phyloP scores from a whole-genome alignment of 2,113 vertebrate species.

The Ictidomys tridecemlineatus region DNA sequence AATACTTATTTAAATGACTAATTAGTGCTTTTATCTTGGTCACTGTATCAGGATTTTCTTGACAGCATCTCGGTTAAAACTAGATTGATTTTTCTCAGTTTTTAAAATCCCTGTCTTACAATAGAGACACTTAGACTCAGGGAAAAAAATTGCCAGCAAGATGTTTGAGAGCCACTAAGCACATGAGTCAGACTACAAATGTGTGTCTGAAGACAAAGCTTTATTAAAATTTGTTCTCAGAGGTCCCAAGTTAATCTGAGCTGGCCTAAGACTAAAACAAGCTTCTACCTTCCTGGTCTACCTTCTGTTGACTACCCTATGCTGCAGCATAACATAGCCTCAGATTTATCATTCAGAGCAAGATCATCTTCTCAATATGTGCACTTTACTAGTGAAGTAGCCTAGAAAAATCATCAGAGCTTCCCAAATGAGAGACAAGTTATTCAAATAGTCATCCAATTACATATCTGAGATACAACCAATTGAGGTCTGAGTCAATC shows the following conservation, averaged over 20 bases:
- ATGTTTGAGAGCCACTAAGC: neutral
- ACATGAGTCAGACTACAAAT: neutral
- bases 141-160: neutral
- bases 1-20: neutral
- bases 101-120: neutral
- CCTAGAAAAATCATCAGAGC: neutral
- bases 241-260: neutral
- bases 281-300: neutral
- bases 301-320: neutral
- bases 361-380: neutral
- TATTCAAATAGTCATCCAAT: slow-evolving; percentile 18
- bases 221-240: neutral
- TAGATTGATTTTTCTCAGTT: neutral
- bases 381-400: slow-evolving; percentile 4
- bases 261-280: neutral
- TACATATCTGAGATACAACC: neutral
- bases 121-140: neutral
- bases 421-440: neutral
- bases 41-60: neutral
- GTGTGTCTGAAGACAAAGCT: neutral
- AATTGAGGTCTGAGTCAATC: neutral
- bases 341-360: neutral
- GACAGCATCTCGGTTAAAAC: neutral
- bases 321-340: neutral
- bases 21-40: neutral